phyloP scores from a whole-genome alignment of 2,113 vertebrate genomes.

The Pao palembangensis region DNA sequence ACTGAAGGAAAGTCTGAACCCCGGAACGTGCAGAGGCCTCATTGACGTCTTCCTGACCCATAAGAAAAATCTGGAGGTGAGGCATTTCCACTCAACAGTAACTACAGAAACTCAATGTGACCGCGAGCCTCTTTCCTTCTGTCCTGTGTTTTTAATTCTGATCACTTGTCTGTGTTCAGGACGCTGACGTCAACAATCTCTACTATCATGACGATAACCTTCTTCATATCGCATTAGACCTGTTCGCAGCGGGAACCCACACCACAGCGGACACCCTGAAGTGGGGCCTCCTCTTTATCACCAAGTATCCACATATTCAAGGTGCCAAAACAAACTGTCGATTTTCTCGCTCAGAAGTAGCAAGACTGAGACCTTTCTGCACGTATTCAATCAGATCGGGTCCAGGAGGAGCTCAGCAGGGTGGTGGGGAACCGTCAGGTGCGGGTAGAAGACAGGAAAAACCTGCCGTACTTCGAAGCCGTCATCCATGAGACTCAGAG shows the following conservation, averaged over 20 bases:
- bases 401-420: conserved; percentile 65
- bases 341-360: not conserved
- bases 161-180: conserved; percentile 19
- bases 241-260: conserved; percentile 72
- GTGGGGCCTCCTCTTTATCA: conserved; percentile 69
- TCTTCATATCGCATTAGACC: conserved; percentile 35
- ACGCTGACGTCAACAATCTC: conserved; percentile 11
- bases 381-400: conserved; percentile 39
- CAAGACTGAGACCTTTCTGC: not conserved
- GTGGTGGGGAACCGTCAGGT: conserved; percentile 63
- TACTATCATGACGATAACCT: conserved; percentile 61
- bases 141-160: not conserved
- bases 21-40: conserved; percentile 45
- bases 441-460: conserved; percentile 57
- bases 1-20: conserved; percentile 44
- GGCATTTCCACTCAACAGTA: not conserved
- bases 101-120: no score
- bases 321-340: conserved; percentile 43
- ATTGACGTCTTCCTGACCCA: conserved; percentile 54
- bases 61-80: conserved; percentile 45
- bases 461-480: conserved; percentile 68
- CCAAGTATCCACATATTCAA: conserved; percentile 74
- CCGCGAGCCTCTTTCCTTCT: no score
- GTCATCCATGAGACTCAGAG: conserved; percentile 74
- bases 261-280: conserved; percentile 57